Evolutionary conservation across 2,888 invertebrate genomes (phyloP).

Genomic region (Coremacera marginata): DNA sequence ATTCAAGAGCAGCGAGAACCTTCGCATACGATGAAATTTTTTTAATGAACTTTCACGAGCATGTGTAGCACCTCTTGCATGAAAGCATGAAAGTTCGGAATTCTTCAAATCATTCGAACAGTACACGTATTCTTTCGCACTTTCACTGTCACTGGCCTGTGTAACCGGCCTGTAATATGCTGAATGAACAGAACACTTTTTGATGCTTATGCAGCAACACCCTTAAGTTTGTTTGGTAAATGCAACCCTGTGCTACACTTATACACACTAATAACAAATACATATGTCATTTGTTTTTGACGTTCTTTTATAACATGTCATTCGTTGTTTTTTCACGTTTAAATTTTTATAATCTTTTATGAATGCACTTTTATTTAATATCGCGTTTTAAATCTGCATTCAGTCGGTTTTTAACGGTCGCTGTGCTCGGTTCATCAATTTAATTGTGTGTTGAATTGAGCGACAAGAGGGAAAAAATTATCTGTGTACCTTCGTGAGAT

Average conservation of each 20-base stretch:
- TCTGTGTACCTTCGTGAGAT: neutral
- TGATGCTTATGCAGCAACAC: no score
- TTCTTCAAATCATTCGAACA: no score
- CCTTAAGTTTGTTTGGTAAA: neutral
- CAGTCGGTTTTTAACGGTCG: slow-evolving; percentile 26
- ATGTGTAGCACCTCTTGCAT: no score
- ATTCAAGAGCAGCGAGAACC: no score
- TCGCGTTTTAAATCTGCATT: slow-evolving; percentile 17
- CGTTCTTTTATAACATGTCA: neutral
- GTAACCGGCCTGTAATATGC: no score
- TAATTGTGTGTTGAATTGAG: neutral
- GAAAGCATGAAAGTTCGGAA: no score
- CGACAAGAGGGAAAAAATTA: neutral
- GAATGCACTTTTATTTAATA: slow-evolving; percentile 17
- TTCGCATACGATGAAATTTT: no score
- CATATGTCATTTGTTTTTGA: neutral
- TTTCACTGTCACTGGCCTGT: no score
- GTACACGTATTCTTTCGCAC: no score
- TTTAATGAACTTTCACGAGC: no score
- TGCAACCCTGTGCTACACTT: neutral
- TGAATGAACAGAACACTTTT: no score
- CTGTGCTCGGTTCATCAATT: neutral
- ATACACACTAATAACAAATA: neutral
- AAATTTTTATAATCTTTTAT: slow-evolving; percentile 4
- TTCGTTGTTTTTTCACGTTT: neutral